Evolutionary conservation across 2,113 vertebrate genomes (phyloP).

Genomic region (Mungos mungo): DNA sequence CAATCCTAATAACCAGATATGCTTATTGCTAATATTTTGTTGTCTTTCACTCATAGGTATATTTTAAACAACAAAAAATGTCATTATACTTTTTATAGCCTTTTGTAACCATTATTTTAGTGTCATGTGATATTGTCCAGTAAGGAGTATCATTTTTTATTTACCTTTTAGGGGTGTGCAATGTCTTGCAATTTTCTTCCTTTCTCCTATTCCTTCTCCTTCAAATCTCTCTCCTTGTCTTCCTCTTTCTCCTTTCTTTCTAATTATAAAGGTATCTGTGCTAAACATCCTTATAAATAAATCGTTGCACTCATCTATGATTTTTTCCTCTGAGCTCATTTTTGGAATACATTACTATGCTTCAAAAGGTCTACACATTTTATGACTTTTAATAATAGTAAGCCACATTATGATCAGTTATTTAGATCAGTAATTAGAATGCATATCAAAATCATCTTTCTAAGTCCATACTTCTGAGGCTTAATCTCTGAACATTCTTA

Average conservation of each 20-base stretch:
- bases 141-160: not conserved
- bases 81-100: not conserved
- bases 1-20: not conserved
- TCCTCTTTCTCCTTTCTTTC: not conserved
- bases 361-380: not conserved
- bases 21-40: not conserved
- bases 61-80: not conserved
- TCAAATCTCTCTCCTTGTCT: not conserved
- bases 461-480: not conserved
- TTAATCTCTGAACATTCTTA: not conserved
- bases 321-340: not conserved
- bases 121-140: not conserved
- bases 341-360: not conserved
- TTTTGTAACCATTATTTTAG: not conserved
- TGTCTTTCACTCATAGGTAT: not conserved
- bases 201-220: not conserved
- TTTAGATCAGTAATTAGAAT: not conserved
- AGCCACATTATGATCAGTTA: not conserved
- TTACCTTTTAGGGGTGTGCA: not conserved
- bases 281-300: not conserved
- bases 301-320: not conserved
- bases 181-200: not conserved
- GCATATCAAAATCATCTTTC: not conserved
- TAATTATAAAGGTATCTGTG: not conserved
- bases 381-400: not conserved